Conservation (phyloP, 2,888 invertebrate genomes). For the Limnephilus marmoratus region DNA sequence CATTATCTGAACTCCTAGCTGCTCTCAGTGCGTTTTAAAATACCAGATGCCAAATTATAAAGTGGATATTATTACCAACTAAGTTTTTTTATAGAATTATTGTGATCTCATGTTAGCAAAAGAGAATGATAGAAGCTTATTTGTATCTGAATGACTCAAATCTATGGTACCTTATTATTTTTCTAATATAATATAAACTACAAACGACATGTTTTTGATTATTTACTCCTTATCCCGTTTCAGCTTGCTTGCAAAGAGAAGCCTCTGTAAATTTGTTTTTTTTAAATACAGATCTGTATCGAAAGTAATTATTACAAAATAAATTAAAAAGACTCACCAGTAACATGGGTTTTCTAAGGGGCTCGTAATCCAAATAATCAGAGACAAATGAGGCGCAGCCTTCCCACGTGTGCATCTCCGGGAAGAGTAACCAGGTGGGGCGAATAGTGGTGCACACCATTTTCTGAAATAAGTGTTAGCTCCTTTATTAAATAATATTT, state of each 20-base stretch:
- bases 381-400: slow-evolving; percentile 85
- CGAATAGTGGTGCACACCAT: slow-evolving; percentile 91
- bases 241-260: not conserved
- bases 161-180: slow-evolving; percentile 67
- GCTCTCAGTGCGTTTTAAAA: slow-evolving; percentile 50
- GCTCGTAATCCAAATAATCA: slow-evolving; percentile 87
- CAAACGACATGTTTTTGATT: slow-evolving; percentile 66
- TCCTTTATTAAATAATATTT: not conserved
- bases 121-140: slow-evolving; percentile 59
- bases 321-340: slow-evolving; percentile 79
- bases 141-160: slow-evolving; percentile 64
- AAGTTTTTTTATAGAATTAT: slow-evolving; percentile 65
- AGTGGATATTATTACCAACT: slow-evolving; percentile 64
- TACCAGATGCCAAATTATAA: slow-evolving; percentile 65
- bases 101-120: slow-evolving; percentile 66
- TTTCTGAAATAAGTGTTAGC: slow-evolving; percentile 79
- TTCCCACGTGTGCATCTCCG: slow-evolving; percentile 84
- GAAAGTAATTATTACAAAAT: not conserved
- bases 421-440: slow-evolving; percentile 85
- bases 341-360: slow-evolving; percentile 80
- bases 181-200: slow-evolving; percentile 67
- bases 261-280: not conserved
- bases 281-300: slow-evolving; percentile 36
- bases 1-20: slow-evolving; percentile 17
- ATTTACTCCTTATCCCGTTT: slow-evolving; percentile 62